Evolutionary conservation across 2,113 vertebrate species (phyloP), one percentile per base, ranked within the genome.

Genomic region (Peromyscus maniculatus): DNA sequence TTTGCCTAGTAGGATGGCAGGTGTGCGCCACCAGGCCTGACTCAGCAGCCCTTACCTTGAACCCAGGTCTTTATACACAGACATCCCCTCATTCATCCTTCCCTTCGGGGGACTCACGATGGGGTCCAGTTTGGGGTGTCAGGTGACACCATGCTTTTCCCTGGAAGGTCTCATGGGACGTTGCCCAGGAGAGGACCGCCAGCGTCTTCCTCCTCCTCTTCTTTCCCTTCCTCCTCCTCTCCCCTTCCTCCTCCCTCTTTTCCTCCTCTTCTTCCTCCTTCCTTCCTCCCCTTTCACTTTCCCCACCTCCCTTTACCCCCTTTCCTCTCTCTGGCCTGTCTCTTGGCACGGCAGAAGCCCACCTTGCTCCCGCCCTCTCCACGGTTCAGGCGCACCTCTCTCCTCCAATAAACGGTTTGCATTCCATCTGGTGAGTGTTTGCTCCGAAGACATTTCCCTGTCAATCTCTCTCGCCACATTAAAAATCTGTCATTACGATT

Each of bases 401-500:
- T 99, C 99, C 99, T 99, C 99, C 99, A 99, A 98, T 99, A 99
- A 99, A 99, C 99, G 99, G 99, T 99, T 99, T 99, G 99, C 99
- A 99, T 99, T 99, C 99, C 99, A 99, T 99, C 99, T 99, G 99
- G 99, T 99, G 98, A 99, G 98, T 98, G 98, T 99, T 99, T 99
- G 99, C 99, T 99, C 99, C 98, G 99, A 99, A 99, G 99, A 99
- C 99, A 99, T 98, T 99, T 98, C 99, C 99, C 99, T 99, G 99
- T 99, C 99, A 99, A 99, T 99, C 99, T 99, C 99, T 98, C 98
- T 98, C 99, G 98, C 99, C 99, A 99, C 99, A 99, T 99, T 99
- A 99, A 99, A 98, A 99, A 99, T 99, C 99, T 99, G 98, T 98
- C 99, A 99, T 99, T 99, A 99, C 98, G 98, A 98, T 98, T 98